Conservation (phyloP, 2,113 vertebrate genomes). For the Pitta sordida region DNA sequence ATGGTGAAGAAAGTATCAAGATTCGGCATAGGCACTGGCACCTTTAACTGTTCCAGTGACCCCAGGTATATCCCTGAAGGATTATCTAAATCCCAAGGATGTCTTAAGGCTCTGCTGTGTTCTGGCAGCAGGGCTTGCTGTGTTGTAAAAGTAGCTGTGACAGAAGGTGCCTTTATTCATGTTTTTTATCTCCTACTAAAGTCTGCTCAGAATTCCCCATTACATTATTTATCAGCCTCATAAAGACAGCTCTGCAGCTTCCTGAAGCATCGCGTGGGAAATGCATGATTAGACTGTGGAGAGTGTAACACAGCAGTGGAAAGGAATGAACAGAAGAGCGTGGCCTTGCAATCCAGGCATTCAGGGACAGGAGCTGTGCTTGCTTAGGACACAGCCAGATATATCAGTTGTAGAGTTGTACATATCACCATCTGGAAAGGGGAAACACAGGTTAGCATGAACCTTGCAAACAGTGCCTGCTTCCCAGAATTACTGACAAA, state of each 20-base stretch:
- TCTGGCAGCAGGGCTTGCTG: background rate
- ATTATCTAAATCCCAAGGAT: background rate
- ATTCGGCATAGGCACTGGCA: conserved; percentile 96
- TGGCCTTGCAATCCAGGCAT: background rate
- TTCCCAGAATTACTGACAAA: background rate
- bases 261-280: background rate
- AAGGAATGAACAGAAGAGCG: background rate
- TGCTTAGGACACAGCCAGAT: background rate
- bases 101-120: background rate
- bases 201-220: background rate
- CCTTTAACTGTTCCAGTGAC: conserved; percentile 96
- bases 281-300: background rate
- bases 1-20: conserved; percentile 97
- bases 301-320: background rate
- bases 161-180: background rate
- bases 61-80: conserved; percentile 77
- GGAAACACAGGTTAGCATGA: background rate
- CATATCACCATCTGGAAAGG: background rate
- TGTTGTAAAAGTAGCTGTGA: background rate
- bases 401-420: background rate
- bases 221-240: background rate
- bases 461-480: background rate
- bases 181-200: background rate
- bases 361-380: background rate
- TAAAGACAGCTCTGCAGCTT: background rate